phyloP scores from a whole-genome alignment of 2,113 vertebrate species.

The Hypomesus transpacificus region DNA sequence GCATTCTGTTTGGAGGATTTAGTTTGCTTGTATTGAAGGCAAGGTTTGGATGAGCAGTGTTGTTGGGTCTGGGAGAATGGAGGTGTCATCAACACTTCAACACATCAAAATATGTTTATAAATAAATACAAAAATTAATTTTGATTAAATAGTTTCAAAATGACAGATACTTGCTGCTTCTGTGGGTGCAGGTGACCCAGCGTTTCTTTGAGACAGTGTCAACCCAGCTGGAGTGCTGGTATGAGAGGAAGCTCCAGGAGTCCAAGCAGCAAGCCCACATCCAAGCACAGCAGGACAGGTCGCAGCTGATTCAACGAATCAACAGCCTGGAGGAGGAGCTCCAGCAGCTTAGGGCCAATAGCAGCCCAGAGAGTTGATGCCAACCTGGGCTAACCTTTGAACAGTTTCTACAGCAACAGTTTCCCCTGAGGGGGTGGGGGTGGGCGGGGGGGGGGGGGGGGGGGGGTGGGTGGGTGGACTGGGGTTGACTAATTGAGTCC shows the following conservation, averaged over 20 bases:
- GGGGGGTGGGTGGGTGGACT: too few species aligned
- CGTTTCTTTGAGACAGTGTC: conserved; percentile 88
- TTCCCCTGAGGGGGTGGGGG: neutral
- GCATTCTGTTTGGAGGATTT: too few species aligned
- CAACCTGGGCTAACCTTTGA: neutral
- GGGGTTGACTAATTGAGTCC: neutral
- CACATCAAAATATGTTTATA: too few species aligned
- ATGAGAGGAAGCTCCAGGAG: conserved; percentile 83
- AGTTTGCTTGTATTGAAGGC: too few species aligned
- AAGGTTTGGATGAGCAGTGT: too few species aligned
- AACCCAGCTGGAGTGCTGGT: conserved; percentile 83
- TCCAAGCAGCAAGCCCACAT: conserved; percentile 76
- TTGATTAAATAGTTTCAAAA: neutral
- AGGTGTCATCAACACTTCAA: too few species aligned
- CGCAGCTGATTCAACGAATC: conserved; percentile 77
- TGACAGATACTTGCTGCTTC: neutral
- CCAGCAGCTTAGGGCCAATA: conserved; percentile 75
- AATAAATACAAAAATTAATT: too few species aligned
- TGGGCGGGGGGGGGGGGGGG: too few species aligned
- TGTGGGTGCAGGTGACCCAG: conserved; percentile 71
- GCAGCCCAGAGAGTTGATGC: conserved; percentile 60
- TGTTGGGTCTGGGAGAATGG: too few species aligned
- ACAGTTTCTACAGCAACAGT: conserved; percentile 2
- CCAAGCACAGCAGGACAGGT: conserved; percentile 77
- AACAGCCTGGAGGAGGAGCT: conserved; percentile 82